Conservation (phyloP, 2,888 invertebrate genomes). For the Capitulum mitella region DNA sequence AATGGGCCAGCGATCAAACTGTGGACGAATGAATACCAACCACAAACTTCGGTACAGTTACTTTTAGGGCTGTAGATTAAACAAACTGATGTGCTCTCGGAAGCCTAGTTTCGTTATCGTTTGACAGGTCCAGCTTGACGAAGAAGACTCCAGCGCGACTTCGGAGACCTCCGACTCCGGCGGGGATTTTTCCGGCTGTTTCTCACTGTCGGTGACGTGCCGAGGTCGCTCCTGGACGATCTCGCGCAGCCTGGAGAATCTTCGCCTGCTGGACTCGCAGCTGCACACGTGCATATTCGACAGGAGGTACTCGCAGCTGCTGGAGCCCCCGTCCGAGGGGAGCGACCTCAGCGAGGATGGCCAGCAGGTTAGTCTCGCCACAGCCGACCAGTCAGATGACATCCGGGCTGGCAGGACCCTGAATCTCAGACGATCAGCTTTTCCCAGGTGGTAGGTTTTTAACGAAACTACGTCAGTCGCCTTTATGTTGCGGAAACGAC, state of each 20-base stretch:
- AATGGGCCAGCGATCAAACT: no score
- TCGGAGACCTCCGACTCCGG: not conserved
- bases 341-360: constrained; percentile 25
- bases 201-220: constrained; percentile 49
- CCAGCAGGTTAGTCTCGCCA: not conserved
- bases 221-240: constrained; percentile 71
- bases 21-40: no score
- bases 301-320: constrained; percentile 80
- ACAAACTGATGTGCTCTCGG: no score
- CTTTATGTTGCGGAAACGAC: no score
- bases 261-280: constrained; percentile 82
- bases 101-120: no score
- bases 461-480: no score
- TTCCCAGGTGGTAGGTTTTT: no score
- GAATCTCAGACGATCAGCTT: no score
- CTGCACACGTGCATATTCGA: constrained; percentile 95
- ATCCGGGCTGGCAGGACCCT: no score
- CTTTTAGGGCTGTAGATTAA: no score
- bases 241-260: constrained; percentile 74
- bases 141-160: not conserved
- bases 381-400: not conserved
- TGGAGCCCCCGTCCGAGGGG: constrained; percentile 53
- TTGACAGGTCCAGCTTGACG: not conserved
- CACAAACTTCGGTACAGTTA: no score
- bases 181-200: constrained; percentile 31